Percentiles rank a stretch among this genome's conserved stretches.
Conservation (phyloP, 2,797 vertebrate species). For the Scomberomorus guttatus region DNA sequence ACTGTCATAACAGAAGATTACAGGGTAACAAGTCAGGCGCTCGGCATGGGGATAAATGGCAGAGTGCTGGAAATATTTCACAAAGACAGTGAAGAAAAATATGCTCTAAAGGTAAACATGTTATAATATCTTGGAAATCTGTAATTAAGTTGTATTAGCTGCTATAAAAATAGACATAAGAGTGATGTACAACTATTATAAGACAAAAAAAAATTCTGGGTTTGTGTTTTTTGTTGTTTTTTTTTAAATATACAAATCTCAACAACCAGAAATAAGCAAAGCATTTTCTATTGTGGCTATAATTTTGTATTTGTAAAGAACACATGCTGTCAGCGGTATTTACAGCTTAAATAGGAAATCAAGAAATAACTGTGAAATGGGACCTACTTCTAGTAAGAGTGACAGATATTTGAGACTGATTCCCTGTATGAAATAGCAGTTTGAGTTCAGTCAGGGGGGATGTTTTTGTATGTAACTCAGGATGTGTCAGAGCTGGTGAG, state of each 20-base stretch:
- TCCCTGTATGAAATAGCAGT: background rate
- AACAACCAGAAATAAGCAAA: background rate
- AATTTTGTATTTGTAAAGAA: background rate
- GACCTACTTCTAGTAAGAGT: background rate
- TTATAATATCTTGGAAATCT: background rate
- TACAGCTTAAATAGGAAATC: background rate
- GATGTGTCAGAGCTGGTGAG: background rate
- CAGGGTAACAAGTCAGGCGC: slow-evolving; percentile 90
- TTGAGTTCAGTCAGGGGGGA: background rate
- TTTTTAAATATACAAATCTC: too few relatives aligned
- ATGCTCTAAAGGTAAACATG: slow-evolving; percentile 88
- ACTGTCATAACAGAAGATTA: slow-evolving; percentile 92
- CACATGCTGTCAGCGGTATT: background rate
- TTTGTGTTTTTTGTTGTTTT: too few relatives aligned
- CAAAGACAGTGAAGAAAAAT: slow-evolving; percentile 89
- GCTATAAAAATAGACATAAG: too few relatives aligned
- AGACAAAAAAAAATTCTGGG: background rate
- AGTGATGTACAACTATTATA: background rate
- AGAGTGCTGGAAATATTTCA: slow-evolving; percentile 91
- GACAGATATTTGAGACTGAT: background rate
- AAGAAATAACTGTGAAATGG: background rate
- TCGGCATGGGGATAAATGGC: slow-evolving; percentile 92
- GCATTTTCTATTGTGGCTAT: background rate
- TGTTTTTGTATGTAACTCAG: background rate
- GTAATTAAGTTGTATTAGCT: too few relatives aligned